These are phyloP conservation scores for Agelastica alni DNA, from an alignment of 2,888 invertebrate genomes.

Conservation along the genomic window DNA sequence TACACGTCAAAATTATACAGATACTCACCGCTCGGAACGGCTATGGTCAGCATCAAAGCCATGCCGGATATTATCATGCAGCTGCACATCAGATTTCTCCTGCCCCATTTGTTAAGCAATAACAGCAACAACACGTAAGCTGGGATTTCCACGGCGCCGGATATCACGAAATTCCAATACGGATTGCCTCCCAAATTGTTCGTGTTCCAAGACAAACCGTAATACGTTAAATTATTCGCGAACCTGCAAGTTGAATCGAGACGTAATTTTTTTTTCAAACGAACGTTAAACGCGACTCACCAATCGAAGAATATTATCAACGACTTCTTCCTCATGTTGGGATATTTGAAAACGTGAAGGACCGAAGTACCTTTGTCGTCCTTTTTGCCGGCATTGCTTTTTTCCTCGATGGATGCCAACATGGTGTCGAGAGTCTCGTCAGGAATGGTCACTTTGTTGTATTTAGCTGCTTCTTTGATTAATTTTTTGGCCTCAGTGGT, in stretches of 20 bases:
- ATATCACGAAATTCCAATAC: conserved; percentile 73
- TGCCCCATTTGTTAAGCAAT: conserved; percentile 71
- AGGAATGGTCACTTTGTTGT: conserved; percentile 65
- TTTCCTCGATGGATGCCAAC: conserved; percentile 54
- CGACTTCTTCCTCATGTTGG: conserved; percentile 67
- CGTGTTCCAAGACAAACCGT: conserved; percentile 77
- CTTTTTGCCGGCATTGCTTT: conserved; percentile 31
- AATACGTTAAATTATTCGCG: conserved; percentile 77
- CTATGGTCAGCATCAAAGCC: conserved; percentile 62
- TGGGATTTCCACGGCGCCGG: conserved; percentile 77
- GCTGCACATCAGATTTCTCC: conserved; percentile 69
- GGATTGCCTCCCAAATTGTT: conserved; percentile 72
- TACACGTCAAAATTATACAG: too few relatives aligned
- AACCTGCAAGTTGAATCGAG: conserved; percentile 71
- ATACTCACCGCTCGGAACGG: conserved; percentile 63
- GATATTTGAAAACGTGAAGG: conserved; percentile 64
- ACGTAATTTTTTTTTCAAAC: too few relatives aligned
- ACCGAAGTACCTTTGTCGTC: conserved; percentile 35
- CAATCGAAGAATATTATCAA: conserved; percentile 75
- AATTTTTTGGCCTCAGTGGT: conserved; percentile 65
- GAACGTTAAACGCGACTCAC: too few relatives aligned
- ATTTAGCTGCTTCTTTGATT: conserved; percentile 66
- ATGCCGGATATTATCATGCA: conserved; percentile 69
- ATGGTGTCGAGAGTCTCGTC: conserved; percentile 61
- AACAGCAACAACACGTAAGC: conserved; percentile 69